Evolutionary conservation across 1,140 invertebrate genomes (phyloP), one percentile per base, ranked within the genome.

Genomic region (Medauroidea extradentata): DNA sequence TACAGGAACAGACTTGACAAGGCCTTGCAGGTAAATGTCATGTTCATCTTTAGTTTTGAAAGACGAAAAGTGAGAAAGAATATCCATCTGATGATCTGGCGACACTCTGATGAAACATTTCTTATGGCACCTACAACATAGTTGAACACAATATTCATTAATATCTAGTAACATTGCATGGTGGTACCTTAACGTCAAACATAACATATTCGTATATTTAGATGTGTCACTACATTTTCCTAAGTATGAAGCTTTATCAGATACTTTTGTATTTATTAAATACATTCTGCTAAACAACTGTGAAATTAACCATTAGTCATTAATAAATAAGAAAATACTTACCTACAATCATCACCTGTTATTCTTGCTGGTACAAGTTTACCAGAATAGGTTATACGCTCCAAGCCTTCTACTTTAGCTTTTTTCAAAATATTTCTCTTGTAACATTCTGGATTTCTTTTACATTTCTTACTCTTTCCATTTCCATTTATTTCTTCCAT

Each of bases 341-440:
- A 51, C n/a, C 48, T 51, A 25, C 48, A 18, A n/a, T 19, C 14
- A 51, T 19, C 19, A 23, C 48, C 48, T 13, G 16, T 51, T 51
- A n/a, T 19, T 51, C 48, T 51, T 19, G 16, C 14, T n/a, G 16
- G 23, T 51, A 51, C 14, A n/a, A 51, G 14, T 51, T 24, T 51
- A 5, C 48, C 48, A 23, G 48, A n/a, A 25, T 24, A 23, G 9
- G 16, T 51, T 23, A 51, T 25, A 51, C 18, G 23, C 25, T 24
- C 16, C 19, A 23, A n/a, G 19, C 48, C 48, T 51, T 51, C 25
- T n/a, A 51, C 23, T 51, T n/a, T 51, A 23, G 48, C 48, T 25
- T 51, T 51, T 25, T 51, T 51, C 16, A 51, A 23, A 3, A 51
- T 25, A 51, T 51, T 51, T 23, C 19, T 23, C 48, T 51, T 51